phyloP scores from a whole-genome alignment of 2,113 vertebrate species.

The Myanophis thanlyinensis region DNA sequence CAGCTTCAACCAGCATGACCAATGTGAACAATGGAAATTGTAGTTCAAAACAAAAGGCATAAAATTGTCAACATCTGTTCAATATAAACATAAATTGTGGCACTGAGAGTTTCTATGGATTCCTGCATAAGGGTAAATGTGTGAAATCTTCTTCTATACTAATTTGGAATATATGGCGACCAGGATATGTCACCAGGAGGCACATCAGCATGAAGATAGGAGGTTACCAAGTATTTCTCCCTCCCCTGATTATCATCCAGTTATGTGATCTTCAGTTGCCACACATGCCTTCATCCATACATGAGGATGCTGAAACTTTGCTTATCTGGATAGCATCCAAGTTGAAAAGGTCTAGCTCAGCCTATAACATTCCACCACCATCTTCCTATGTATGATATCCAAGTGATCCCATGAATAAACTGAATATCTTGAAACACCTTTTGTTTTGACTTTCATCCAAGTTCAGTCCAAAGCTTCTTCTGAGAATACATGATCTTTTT shows the following conservation, averaged over 20 bases:
- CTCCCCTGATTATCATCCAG: not conserved
- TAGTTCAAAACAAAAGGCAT: not conserved
- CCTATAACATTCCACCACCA: not conserved
- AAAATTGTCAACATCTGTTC: not conserved
- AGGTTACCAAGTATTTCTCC: not conserved
- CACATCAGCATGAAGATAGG: not conserved
- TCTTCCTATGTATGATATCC: not conserved
- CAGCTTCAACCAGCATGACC: not conserved
- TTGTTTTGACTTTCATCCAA: not conserved
- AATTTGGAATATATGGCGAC: not conserved
- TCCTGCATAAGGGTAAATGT: not conserved
- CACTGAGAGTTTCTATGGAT: not conserved
- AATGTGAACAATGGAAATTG: not conserved
- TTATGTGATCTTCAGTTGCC: not conserved
- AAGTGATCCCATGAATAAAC: not conserved
- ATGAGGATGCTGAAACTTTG: not conserved
- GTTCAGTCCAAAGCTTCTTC: not conserved
- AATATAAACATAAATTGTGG: not conserved
- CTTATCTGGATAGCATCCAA: not conserved
- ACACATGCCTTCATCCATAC: not conserved
- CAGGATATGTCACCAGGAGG: not conserved
- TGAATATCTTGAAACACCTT: not conserved
- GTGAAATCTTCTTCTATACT: not conserved
- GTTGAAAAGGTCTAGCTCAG: not conserved
- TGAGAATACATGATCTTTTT: not conserved